A percentile compares a stretch with the other conserved stretches of the same genome.
These are phyloP conservation scores for Peromyscus polionotus DNA, from an alignment of 2,113 vertebrate genomes.

Conservation along the genomic window DNA sequence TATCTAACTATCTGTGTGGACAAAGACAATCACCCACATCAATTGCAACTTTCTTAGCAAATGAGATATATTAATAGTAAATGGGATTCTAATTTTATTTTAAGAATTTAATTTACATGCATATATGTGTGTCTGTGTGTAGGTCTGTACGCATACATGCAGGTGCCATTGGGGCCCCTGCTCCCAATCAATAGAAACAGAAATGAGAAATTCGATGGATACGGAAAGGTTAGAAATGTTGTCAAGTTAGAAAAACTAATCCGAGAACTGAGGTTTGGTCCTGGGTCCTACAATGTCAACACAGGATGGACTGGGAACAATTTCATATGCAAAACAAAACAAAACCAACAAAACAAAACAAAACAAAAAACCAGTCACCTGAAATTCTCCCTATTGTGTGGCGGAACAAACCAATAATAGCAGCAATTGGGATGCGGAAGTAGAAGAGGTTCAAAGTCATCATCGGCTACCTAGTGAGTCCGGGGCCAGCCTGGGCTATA, in stretches of 20 bases:
- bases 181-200: not conserved
- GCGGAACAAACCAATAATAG: not conserved
- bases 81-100: slow-evolving; percentile 24
- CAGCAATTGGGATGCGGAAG: not conserved
- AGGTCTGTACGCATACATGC: not conserved
- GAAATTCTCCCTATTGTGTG: not conserved
- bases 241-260: not conserved
- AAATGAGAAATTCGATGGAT: not conserved
- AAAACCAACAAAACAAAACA: not conserved
- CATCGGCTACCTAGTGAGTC: not conserved
- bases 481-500: not conserved
- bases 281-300: not conserved
- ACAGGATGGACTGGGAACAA: not conserved
- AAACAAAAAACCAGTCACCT: not conserved
- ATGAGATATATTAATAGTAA: slow-evolving; percentile 5
- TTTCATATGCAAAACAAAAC: not conserved
- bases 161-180: not conserved
- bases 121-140: not conserved
- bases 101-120: not conserved
- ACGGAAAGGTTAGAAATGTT: not conserved
- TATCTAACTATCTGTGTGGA: not conserved
- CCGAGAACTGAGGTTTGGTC: not conserved
- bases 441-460: not conserved
- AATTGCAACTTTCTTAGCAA: slow-evolving; percentile 38
- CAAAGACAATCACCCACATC: slow-evolving; percentile 36